A percentile compares a stretch with the other conserved stretches of the same genome.
phyloP scores from a whole-genome alignment of 2,888 invertebrate genomes.

The Pardosa pseudoannulata region DNA sequence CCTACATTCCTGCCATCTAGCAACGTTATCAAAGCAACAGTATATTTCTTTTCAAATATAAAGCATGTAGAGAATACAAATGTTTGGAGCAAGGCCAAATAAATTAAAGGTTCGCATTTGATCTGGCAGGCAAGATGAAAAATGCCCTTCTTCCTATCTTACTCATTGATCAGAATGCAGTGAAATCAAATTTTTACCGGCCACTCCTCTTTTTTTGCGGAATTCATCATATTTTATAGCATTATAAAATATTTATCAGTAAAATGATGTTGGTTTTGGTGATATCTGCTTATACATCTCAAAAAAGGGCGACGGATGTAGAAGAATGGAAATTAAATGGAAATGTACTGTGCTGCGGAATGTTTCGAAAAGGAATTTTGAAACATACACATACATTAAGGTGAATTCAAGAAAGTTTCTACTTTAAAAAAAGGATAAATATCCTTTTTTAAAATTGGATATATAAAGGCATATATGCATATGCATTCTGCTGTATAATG shows the following conservation, averaged over 20 bases:
- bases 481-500: too few species aligned
- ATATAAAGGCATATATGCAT: too few species aligned
- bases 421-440: too few species aligned
- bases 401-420: too few species aligned
- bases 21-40: background rate
- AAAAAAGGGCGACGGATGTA: too few species aligned
- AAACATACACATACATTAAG: too few species aligned
- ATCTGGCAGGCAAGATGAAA: background rate
- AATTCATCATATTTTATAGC: background rate
- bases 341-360: too few species aligned
- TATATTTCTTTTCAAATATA: background rate
- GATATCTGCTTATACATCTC: background rate
- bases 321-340: too few species aligned
- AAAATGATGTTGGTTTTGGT: background rate
- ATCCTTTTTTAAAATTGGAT: too few species aligned
- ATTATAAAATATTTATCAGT: background rate
- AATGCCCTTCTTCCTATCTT: background rate
- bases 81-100: conserved; percentile 22
- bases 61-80: conserved; percentile 2
- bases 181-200: background rate
- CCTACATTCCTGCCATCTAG: background rate
- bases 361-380: too few species aligned
- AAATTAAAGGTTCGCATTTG: conserved; percentile 1
- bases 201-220: background rate
- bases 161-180: background rate